Percentiles rank a stretch among this genome's conserved stretches.
These are phyloP conservation scores for Cotesia congregata DNA, from an alignment of 2,888 invertebrate species.

Conservation along the genomic window DNA sequence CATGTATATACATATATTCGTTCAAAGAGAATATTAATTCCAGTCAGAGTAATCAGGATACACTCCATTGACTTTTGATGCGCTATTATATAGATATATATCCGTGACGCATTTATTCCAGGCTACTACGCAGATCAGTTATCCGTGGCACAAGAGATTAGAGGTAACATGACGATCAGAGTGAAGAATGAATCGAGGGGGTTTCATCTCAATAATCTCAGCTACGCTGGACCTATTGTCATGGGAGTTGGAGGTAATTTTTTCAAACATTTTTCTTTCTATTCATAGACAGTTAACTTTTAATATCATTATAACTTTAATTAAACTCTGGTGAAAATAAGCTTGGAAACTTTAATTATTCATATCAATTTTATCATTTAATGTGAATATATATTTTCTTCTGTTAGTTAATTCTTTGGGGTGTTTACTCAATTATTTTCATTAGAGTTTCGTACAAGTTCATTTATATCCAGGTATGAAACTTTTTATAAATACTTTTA, in stretches of 20 bases:
- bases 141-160: conserved; percentile 83
- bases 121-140: conserved; percentile 88
- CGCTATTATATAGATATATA: conserved; percentile 16
- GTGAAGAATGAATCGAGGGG: conserved; percentile 87
- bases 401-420: too few relatives aligned
- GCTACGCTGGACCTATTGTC: conserved; percentile 96
- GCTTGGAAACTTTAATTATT: too few relatives aligned
- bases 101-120: conserved; percentile 60
- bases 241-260: conserved; percentile 94
- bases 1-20: background rate
- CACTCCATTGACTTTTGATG: conserved; percentile 30
- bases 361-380: too few relatives aligned
- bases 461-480: too few relatives aligned
- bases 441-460: too few relatives aligned
- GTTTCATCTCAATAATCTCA: conserved; percentile 89
- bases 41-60: conserved; percentile 26
- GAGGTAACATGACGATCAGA: conserved; percentile 83
- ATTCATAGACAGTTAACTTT: background rate
- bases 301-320: background rate
- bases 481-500: too few relatives aligned
- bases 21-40: conserved; percentile 22
- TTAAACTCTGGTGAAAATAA: background rate
- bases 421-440: too few relatives aligned
- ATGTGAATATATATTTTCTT: too few relatives aligned
- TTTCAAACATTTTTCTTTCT: background rate